Evolutionary conservation across 1,140 invertebrate species (phyloP).

Genomic region (Drosophila paulistorum): DNA sequence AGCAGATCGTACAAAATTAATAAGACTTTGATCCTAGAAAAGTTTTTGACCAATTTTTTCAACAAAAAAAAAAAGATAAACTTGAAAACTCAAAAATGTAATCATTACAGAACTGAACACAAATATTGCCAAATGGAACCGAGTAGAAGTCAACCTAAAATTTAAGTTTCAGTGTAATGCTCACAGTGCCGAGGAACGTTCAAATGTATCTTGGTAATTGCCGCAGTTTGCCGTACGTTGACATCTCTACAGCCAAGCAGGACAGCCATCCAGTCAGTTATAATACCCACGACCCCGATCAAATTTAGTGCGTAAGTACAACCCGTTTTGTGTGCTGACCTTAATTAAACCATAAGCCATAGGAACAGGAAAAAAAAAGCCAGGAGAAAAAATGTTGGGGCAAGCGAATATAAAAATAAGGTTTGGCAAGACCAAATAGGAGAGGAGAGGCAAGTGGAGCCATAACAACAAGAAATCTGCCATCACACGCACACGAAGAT

Average conservation of each 20-base stretch:
- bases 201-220: constrained; percentile 40
- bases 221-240: constrained; percentile 30
- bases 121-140: too few species aligned
- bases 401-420: constrained; percentile 2
- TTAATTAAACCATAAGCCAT: constrained; percentile 75
- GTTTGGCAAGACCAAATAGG: not conserved
- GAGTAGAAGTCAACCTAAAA: too few species aligned
- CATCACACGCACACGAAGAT: constrained; percentile 59
- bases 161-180: not conserved
- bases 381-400: constrained; percentile 4
- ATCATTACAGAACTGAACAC: too few species aligned
- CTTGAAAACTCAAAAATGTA: too few species aligned
- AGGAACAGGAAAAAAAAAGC: constrained; percentile 14
- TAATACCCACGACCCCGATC: constrained; percentile 9
- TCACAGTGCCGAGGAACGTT: constrained; percentile 4
- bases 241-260: constrained; percentile 2
- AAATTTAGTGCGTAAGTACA: constrained; percentile 37
- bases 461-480: constrained; percentile 19
- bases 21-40: not conserved
- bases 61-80: too few species aligned
- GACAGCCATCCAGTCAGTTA: not conserved
- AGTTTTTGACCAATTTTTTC: not conserved
- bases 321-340: constrained; percentile 52
- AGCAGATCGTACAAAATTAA: not conserved
- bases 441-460: too few species aligned